Evolutionary conservation across 2,888 invertebrate species (phyloP).

Genomic region (Choristoneura rosaceana): DNA sequence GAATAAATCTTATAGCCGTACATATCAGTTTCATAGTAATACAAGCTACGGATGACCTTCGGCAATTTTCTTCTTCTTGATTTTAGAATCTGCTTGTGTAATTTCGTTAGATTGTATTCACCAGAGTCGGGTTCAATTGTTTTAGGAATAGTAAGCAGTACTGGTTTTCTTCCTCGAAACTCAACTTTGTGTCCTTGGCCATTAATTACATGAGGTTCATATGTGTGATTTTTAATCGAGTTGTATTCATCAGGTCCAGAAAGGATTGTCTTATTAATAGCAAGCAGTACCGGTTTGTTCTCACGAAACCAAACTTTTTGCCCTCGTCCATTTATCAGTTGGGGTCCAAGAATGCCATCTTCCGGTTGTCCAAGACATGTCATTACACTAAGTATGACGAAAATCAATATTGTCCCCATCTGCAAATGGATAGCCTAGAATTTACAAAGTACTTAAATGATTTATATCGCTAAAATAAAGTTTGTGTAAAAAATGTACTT

Average conservation of each 20-base stretch:
- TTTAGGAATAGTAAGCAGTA: neutral
- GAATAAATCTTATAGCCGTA: slow-evolving; percentile 41
- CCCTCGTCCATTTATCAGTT: neutral
- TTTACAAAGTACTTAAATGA: neutral
- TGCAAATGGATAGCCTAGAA: neutral
- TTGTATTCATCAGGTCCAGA: neutral
- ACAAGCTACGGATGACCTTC: slow-evolving; percentile 18
- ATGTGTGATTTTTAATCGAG: neutral
- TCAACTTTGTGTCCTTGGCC: neutral
- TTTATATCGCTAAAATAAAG: neutral
- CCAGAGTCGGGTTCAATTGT: neutral
- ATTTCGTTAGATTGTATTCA: neutral
- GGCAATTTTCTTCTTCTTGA: slow-evolving; percentile 8
- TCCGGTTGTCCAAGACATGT: slow-evolving; percentile 1
- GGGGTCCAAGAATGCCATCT: neutral
- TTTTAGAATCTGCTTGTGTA: neutral
- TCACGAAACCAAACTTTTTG: neutral
- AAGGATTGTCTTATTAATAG: neutral
- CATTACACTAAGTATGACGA: neutral
- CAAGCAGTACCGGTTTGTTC: neutral
- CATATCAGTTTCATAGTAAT: slow-evolving; percentile 45
- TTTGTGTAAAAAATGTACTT: neutral
- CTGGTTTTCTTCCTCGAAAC: neutral
- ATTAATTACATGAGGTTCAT: neutral
- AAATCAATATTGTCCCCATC: neutral